phyloP scores from a whole-genome alignment of 35 echinoderm and acorn worm species.

The Lytechinus variegatus region DNA sequence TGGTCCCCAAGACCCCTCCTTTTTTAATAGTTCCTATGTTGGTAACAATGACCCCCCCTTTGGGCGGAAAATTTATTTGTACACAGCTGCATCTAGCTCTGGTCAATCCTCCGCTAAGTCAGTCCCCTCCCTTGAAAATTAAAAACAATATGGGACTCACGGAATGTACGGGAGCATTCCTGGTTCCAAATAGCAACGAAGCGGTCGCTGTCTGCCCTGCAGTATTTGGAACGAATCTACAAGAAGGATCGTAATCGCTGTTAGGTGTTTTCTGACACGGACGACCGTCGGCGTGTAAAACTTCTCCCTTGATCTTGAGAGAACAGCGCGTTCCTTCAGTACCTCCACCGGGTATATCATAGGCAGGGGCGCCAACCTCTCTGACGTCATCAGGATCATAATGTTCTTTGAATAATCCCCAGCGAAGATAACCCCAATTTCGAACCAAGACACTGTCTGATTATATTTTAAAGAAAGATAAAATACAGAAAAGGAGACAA shows the following conservation, averaged over 20 bases:
- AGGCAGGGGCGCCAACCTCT: not conserved
- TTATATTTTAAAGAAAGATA: not conserved
- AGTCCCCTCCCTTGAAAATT: too few relatives aligned
- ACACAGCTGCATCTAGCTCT: too few relatives aligned
- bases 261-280: not conserved
- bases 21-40: too few relatives aligned
- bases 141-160: not conserved
- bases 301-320: not conserved
- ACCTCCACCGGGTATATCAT: not conserved
- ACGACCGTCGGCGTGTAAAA: not conserved
- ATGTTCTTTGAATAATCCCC: slow-evolving; percentile 36
- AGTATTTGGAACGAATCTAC: slow-evolving; percentile 16
- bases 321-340: slow-evolving; percentile 24
- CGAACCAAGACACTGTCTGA: slow-evolving; percentile 3
- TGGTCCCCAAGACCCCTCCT: too few relatives aligned
- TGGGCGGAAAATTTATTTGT: too few relatives aligned
- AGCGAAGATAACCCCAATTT: slow-evolving; percentile 19
- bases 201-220: slow-evolving; percentile 12
- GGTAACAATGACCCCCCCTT: too few relatives aligned
- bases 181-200: slow-evolving; percentile 31
- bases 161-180: not conserved
- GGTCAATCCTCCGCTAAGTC: too few relatives aligned
- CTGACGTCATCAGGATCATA: not conserved
- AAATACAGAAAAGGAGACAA: not conserved
- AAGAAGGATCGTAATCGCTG: not conserved